A percentile compares a stretch with the other conserved stretches of the same genome.
phyloP scores from a whole-genome alignment of 2,888 invertebrate species.

The Synergus gifuensis region DNA sequence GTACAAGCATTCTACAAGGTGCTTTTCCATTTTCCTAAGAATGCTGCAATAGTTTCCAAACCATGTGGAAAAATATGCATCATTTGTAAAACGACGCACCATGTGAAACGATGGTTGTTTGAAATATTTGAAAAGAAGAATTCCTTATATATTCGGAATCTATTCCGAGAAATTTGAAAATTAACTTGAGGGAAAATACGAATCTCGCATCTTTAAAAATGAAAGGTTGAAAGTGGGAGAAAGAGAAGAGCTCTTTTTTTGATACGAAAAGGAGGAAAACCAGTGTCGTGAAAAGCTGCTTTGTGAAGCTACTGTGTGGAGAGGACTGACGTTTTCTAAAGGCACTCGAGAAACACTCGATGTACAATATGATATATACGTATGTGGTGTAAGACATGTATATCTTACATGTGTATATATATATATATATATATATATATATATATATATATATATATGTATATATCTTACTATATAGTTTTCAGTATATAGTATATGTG shows the following conservation, averaged over 20 bases:
- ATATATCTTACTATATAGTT: not conserved
- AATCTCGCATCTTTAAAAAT: constrained; percentile 5
- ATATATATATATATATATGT: too few species aligned
- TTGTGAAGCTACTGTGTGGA: constrained; percentile 54
- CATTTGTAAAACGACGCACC: not conserved
- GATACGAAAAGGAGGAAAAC: constrained; percentile 59
- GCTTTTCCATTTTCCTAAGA: not conserved
- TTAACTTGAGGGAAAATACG: not conserved
- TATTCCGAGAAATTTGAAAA: not conserved
- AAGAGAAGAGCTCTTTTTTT: constrained; percentile 38
- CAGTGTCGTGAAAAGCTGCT: constrained; percentile 66
- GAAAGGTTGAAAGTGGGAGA: not conserved
- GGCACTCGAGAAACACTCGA: constrained; percentile 65
- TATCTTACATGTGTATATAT: too few species aligned
- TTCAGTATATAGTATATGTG: not conserved
- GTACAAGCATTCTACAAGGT: not conserved
- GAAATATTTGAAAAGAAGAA: too few species aligned
- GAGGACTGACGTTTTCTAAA: constrained; percentile 66
- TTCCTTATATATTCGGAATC: too few species aligned
- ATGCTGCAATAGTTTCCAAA: not conserved
- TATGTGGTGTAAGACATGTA: constrained; percentile 11
- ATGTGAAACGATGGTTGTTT: too few species aligned
- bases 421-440: too few species aligned
- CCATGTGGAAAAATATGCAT: not conserved
- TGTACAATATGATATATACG: constrained; percentile 44